Conservation (phyloP, 1,140 invertebrate genomes). For the Choristoneura fumiferana region DNA sequence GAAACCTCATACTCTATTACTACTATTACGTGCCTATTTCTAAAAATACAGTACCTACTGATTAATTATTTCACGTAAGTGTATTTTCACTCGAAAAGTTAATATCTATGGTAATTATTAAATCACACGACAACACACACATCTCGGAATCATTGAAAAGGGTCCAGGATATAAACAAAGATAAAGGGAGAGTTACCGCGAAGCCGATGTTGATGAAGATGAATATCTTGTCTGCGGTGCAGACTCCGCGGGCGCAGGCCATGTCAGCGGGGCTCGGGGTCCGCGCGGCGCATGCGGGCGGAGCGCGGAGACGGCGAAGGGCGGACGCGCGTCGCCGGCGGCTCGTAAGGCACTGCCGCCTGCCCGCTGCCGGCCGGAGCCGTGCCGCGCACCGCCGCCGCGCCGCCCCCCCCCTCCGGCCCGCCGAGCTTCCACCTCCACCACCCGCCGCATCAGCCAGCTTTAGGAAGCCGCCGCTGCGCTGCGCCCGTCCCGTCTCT, state of each 20-base stretch:
- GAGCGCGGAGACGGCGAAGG: conserved; percentile 7
- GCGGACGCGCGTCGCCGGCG: conserved; percentile 29
- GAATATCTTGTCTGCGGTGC: conserved; percentile 65
- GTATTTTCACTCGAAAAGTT: too few relatives aligned
- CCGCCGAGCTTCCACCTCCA: conserved; percentile 11
- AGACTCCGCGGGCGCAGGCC: conserved; percentile 56
- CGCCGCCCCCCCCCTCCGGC: conserved; percentile 20
- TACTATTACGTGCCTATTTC: too few relatives aligned
- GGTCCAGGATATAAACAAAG: too few relatives aligned
- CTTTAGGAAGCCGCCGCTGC: not conserved
- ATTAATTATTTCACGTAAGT: too few relatives aligned
- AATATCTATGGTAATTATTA: too few relatives aligned
- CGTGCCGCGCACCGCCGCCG: conserved; percentile 19
- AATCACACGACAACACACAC: too few relatives aligned
- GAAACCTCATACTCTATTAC: too few relatives aligned
- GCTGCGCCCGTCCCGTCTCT: too few relatives aligned
- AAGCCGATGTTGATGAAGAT: conserved; percentile 72
- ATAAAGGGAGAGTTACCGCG: conserved; percentile 39
- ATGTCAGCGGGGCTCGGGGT: conserved; percentile 31
- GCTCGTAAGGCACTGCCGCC: conserved; percentile 54
- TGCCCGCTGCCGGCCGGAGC: conserved; percentile 22
- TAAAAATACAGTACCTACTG: too few relatives aligned
- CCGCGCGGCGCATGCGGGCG: conserved; percentile 7
- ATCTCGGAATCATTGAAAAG: too few relatives aligned
- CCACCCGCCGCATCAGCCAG: conserved; percentile 14